Conservation (phyloP, 2,888 invertebrate species). For the Lepidonotus clava region DNA sequence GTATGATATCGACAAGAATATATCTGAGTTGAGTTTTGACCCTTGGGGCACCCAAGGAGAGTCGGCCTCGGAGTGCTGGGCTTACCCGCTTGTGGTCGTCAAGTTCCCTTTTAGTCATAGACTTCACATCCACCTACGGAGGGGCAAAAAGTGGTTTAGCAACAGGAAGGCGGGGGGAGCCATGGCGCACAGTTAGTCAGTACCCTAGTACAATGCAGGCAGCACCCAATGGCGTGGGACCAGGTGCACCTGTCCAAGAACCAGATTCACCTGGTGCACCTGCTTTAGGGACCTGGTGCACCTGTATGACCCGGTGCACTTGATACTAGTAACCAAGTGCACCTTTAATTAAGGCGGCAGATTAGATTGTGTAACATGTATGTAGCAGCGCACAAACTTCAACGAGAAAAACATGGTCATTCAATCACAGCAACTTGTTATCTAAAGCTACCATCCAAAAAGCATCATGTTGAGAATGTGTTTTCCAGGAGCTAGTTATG, state of each 20-base stretch:
- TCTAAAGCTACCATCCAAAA: conserved; percentile 6
- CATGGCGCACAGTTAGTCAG: not conserved
- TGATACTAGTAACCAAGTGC: too few relatives aligned
- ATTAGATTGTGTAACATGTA: too few relatives aligned
- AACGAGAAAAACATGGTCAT: not conserved
- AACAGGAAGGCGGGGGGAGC: not conserved
- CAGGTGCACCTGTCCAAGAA: too few relatives aligned
- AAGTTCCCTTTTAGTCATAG: conserved; percentile 79
- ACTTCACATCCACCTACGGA: conserved; percentile 78
- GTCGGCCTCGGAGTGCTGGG: conserved; percentile 46
- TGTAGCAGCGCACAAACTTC: not conserved
- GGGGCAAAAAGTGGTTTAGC: conserved; percentile 42
- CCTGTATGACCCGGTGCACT: too few relatives aligned
- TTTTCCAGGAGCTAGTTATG: not conserved
- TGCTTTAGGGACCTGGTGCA: too few relatives aligned
- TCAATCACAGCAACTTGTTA: not conserved
- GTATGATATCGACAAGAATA: not conserved
- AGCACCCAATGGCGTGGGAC: too few relatives aligned
- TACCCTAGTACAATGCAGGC: not conserved
- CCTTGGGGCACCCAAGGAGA: not conserved
- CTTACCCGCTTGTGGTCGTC: conserved; percentile 81
- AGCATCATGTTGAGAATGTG: not conserved
- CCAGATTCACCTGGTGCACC: too few relatives aligned
- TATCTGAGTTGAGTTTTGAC: not conserved
- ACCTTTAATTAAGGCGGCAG: too few relatives aligned